Conservation (phyloP, 2,888 invertebrate genomes). For the Nymphalis urticae region DNA sequence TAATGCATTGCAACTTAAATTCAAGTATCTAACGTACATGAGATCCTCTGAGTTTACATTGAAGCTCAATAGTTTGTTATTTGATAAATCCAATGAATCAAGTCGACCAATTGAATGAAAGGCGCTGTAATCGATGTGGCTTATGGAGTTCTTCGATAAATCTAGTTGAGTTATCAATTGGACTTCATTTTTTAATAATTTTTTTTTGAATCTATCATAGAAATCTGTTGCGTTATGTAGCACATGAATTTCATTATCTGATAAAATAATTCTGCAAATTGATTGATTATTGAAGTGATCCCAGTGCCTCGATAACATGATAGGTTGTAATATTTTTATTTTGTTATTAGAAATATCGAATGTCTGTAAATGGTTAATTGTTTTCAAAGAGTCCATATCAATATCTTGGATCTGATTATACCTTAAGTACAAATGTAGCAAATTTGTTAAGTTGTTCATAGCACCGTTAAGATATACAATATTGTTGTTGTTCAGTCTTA, state of each 20-base stretch:
- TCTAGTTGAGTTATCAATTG: slow-evolving; percentile 63
- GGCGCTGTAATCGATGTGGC: slow-evolving; percentile 60
- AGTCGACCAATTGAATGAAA: slow-evolving; percentile 60
- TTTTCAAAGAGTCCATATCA: slow-evolving; percentile 58
- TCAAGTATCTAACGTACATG: slow-evolving; percentile 56
- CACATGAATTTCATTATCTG: slow-evolving; percentile 57
- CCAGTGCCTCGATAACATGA: slow-evolving; percentile 67
- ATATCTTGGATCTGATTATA: slow-evolving; percentile 62
- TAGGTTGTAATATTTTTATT: slow-evolving; percentile 55
- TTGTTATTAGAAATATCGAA: slow-evolving; percentile 69
- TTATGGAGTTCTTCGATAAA: slow-evolving; percentile 64
- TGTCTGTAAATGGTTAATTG: slow-evolving; percentile 66
- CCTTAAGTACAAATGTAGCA: slow-evolving; percentile 63
- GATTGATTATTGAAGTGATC: slow-evolving; percentile 57
- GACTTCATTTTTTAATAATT: slow-evolving; percentile 43
- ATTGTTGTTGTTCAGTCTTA: slow-evolving; percentile 61
- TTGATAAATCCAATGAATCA: slow-evolving; percentile 60
- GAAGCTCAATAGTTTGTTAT: slow-evolving; percentile 59
- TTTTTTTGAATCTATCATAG: slow-evolving; percentile 47
- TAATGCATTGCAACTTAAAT: slow-evolving; percentile 64
- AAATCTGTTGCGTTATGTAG: slow-evolving; percentile 60
- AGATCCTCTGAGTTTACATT: slow-evolving; percentile 58
- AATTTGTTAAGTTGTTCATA: slow-evolving; percentile 58
- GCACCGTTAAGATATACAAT: slow-evolving; percentile 70
- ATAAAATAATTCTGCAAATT: slow-evolving; percentile 63